Percentiles rank a stretch among this genome's conserved stretches.
Evolutionary conservation across 1,140 invertebrate genomes (phyloP).

Genomic region (Drosophila bifasciata): DNA sequence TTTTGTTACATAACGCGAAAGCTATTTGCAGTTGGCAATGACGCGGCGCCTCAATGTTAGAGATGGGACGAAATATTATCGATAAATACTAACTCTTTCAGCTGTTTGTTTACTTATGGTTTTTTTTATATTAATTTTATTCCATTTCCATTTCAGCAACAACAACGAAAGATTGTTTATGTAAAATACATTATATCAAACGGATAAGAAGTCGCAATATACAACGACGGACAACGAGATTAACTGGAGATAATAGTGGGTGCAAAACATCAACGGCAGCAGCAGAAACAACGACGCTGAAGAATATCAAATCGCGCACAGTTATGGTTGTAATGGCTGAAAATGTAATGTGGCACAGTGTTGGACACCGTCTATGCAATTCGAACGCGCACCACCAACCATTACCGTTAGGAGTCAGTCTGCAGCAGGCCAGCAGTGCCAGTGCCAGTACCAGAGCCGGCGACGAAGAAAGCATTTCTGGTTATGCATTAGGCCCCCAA

Average conservation of each 20-base stretch:
- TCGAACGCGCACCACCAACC: conserved; percentile 65
- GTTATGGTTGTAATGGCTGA: conserved; percentile 84
- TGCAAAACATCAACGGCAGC: conserved; percentile 29
- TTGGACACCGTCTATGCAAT: conserved; percentile 77
- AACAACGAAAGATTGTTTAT: conserved; percentile 32
- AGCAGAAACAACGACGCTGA: conserved; percentile 21
- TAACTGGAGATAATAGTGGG: conserved; percentile 13
- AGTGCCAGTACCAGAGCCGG: conserved; percentile 54
- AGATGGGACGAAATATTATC: conserved; percentile 18
- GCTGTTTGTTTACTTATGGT: background rate
- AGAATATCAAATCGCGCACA: conserved; percentile 45
- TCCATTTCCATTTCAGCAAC: conserved; percentile 8
- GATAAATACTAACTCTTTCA: background rate
- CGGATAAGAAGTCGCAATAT: conserved; percentile 32
- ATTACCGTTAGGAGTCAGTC: conserved; percentile 49
- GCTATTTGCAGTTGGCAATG: conserved; percentile 53
- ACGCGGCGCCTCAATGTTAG: conserved; percentile 20
- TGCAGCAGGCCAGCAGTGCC: conserved; percentile 43
- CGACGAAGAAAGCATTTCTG: conserved; percentile 61
- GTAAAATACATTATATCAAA: conserved; percentile 38
- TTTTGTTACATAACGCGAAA: conserved; percentile 55
- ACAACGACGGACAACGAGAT: conserved; percentile 57
- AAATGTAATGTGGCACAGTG: conserved; percentile 83
- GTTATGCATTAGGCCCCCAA: conserved; percentile 82
- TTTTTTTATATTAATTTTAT: background rate